phyloP scores from a whole-genome alignment of 2,797 vertebrate genomes.

The Enteromius radiatus region DNA sequence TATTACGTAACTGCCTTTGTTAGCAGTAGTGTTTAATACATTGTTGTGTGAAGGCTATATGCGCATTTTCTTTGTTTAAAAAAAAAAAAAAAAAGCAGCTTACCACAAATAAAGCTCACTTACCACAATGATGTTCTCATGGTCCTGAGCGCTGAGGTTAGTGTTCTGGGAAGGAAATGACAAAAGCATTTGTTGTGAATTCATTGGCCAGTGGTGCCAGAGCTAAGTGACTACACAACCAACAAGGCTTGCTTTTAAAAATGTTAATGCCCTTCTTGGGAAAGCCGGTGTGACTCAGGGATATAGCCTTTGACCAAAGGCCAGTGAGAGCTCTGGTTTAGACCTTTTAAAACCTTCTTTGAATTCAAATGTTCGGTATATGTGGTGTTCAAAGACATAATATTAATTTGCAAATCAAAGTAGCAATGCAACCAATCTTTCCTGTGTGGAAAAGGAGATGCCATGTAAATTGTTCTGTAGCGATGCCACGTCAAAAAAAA shows the following conservation, averaged over 20 bases:
- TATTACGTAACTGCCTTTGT: constrained; percentile 30
- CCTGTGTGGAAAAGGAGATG: not conserved
- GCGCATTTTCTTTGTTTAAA: not conserved
- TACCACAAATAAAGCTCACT: constrained; percentile 68
- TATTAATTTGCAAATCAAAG: not conserved
- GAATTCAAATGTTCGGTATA: not conserved
- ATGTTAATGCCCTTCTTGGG: not conserved
- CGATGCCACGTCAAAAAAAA: not conserved
- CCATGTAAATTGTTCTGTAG: not conserved
- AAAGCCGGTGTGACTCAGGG: not conserved
- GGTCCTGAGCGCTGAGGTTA: constrained; percentile 93
- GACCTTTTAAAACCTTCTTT: not conserved
- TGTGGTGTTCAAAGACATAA: not conserved
- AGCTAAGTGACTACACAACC: constrained; percentile 24
- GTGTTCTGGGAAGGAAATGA: constrained; percentile 82
- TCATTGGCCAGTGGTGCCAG: not conserved
- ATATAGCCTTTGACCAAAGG: not conserved
- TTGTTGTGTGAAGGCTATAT: not conserved
- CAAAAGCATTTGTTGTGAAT: constrained; percentile 49
- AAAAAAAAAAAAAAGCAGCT: constrained; percentile 12
- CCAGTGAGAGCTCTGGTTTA: not conserved
- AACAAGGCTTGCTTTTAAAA: constrained; percentile 14
- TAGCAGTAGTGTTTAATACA: not conserved
- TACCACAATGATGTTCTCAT: constrained; percentile 98
- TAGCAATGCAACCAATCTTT: not conserved